Evolutionary conservation across 2,888 invertebrate species (phyloP).

Genomic region (Thera britannica): DNA sequence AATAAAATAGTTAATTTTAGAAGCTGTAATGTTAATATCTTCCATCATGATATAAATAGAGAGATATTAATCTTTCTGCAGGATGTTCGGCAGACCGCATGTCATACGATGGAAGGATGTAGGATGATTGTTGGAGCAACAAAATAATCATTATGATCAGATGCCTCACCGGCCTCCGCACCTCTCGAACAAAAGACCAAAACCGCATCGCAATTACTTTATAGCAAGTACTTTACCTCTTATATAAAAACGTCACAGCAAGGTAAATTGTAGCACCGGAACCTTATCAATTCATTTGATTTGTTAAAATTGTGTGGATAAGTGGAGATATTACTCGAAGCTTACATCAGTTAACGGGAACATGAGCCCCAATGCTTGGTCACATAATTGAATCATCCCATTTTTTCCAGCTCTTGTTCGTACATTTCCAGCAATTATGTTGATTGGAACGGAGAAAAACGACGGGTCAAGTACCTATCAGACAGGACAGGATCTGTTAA

Average conservation of each 20-base stretch:
- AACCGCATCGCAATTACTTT: background rate
- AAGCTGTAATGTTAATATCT: too few relatives aligned
- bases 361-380: background rate
- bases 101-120: too few relatives aligned
- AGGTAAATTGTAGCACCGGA: background rate
- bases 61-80: too few relatives aligned
- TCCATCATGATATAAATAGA: too few relatives aligned
- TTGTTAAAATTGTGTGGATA: background rate
- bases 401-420: background rate
- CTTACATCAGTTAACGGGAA: too few relatives aligned
- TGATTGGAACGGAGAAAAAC: too few relatives aligned
- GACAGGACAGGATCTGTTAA: too few relatives aligned
- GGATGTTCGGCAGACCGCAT: too few relatives aligned
- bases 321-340: background rate
- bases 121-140: background rate
- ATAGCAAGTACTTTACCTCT: background rate
- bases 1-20: too few relatives aligned
- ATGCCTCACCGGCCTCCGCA: background rate
- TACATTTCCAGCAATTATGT: background rate
- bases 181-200: background rate
- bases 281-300: background rate
- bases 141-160: background rate
- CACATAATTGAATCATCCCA: background rate
- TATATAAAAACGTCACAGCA: background rate
- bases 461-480: too few relatives aligned